Evolutionary conservation across 1,140 invertebrate genomes (phyloP), one percentile per base, ranked within the genome.

Genomic region (Radopholus similis): DNA sequence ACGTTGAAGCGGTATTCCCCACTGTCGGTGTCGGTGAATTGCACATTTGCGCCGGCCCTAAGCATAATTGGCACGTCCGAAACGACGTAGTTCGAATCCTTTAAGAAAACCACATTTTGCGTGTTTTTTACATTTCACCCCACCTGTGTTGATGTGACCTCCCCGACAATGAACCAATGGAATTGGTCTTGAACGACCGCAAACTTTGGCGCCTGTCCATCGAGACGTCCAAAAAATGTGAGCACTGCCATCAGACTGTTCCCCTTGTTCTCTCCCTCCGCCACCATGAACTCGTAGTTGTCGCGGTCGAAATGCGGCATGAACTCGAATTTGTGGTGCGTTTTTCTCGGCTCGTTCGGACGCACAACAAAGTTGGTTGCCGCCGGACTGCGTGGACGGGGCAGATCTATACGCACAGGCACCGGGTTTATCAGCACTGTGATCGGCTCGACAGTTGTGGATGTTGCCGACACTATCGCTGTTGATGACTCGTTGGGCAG

Each of bases 251-350:
- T 38, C 28, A 75, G 38, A 13, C 21, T 49, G 23, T 51, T 32
- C 23, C 34, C 42, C 38, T 47, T 11, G 56, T 74, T 59, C 8
- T 13, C 5, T 5, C 73, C 70, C 53, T 75, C 72, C 5, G 72
- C 57, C 21, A 72, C 55, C 70, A 72, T 72, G 38, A 72, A 72
- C 35, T 72, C 70, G 38, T 68, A 72, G 34, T 23, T 42, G n/a
- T 69, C 42, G 18, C 53, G 40, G 55, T 72, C 72, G 37, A 72
- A 72, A 51, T 75, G 70, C 23, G 70, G 70, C 72, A 74, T 40
- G 57, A 72, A 72, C 49, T 72, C 70, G 32, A 72, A 69, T 57
- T 75, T 75, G 15, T 18, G 21, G 6, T 44, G 35, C 21, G 44
- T 51, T 56, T 11, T 8, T 13, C 47, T 5, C n/a, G 51, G 44